Evolutionary conservation across 2,797 vertebrate genomes (phyloP), one percentile per base, ranked within the genome.

Genomic region (Muscicapa striata): DNA sequence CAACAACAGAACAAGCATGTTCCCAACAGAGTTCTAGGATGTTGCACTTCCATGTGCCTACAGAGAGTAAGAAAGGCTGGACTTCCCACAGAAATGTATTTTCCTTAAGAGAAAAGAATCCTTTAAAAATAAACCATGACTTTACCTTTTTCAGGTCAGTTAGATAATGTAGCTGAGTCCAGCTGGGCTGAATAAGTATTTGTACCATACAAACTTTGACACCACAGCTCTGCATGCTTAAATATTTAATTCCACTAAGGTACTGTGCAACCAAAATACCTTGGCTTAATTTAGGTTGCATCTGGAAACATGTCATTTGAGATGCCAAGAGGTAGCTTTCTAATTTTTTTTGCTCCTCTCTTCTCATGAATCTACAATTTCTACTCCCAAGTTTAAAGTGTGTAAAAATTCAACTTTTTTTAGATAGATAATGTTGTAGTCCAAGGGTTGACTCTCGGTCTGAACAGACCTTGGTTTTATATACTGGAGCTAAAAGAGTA

Each of bases 161-260:
- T 52, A 32, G 75, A 76, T 54, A 64, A 67, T 3, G 51, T 15
- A 38, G 67, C 61, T 84, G 87, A 41, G 49, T 77, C 87, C 46
- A 92, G 36, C 66, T 72, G 59, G 93, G 63, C 69, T 93, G 62
- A 62, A 79, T 43, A 95, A 91, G 57, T 66, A 24, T 92, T 92
- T 73, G 87, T 20, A 34, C 68, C 46, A 64, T 75, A 91, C 19
- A 5, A 66, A 40, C n/a, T 38, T 77, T 62, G 77, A 84, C 27
- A 77, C n/a, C 70, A 69, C 27, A 91, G 59, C 79, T 84, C 49
- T 18, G n/a, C 2, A 1, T 72, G 38, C 51, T 88, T 94, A 79
- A 91, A 87, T 87, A 66, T 96, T 94, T 93, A 84, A 78, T 57
- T 91, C 10, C 9, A 23, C 77, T 72, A 66, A 90, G 92, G 81